Percentiles rank a stretch among this genome's conserved stretches.
Conservation (phyloP, 2,888 invertebrate species). For the Leucophora obtusa region DNA sequence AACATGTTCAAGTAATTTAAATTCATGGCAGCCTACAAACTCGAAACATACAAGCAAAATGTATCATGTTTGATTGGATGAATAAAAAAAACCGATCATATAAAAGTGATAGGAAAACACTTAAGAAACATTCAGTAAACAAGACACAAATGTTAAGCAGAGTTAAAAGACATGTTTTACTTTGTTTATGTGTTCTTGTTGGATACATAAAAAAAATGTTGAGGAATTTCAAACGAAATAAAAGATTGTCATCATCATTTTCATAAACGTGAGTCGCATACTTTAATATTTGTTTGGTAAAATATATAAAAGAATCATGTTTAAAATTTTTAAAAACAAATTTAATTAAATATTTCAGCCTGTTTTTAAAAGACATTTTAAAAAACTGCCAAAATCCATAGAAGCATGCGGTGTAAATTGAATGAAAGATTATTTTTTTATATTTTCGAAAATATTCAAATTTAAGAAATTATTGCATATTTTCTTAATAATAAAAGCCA, state of each 20-base stretch:
- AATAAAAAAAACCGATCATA: neutral
- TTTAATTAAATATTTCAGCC: too few species aligned
- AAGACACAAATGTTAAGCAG: constrained; percentile 19
- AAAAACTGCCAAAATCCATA: too few species aligned
- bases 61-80: neutral
- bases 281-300: neutral
- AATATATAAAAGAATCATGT: neutral
- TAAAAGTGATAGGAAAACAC: constrained; percentile 11
- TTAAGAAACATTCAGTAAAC: constrained; percentile 15
- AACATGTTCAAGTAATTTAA: neutral
- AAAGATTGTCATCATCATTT: neutral
- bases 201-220: neutral
- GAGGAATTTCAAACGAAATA: constrained; percentile 1
- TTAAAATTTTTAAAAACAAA: neutral
- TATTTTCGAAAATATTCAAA: too few species aligned
- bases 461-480: too few species aligned
- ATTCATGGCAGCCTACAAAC: neutral
- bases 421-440: too few species aligned
- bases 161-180: neutral
- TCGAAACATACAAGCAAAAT: neutral
- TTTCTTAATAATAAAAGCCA: too few species aligned
- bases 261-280: neutral
- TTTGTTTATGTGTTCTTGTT: neutral
- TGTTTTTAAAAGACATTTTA: too few species aligned
- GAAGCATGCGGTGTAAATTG: too few species aligned